phyloP scores from a whole-genome alignment of 2,888 invertebrate species.

The Folsomia manolachei region DNA sequence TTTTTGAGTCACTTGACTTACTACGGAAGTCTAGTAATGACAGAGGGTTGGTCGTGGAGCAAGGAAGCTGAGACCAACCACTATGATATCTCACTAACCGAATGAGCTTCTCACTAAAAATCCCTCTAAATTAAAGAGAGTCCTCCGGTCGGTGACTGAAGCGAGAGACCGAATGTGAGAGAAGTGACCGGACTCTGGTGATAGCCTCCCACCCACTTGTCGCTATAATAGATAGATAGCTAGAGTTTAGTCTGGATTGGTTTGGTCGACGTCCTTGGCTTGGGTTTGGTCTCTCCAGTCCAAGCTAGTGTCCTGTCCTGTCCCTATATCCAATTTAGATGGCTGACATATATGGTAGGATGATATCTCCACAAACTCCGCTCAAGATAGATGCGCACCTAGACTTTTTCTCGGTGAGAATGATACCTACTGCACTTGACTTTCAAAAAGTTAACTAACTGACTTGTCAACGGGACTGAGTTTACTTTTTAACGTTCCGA shows the following conservation, averaged over 20 bases:
- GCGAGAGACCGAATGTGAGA: conserved; percentile 22
- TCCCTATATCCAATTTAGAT: no score
- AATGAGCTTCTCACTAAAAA: conserved; percentile 22
- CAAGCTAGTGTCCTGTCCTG: no score
- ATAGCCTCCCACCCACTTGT: neutral
- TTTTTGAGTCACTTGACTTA: neutral
- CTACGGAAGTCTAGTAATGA: neutral
- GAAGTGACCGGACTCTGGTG: conserved; percentile 1
- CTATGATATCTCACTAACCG: conserved; percentile 13
- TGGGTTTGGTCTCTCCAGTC: no score
- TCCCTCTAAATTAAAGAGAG: conserved; percentile 24
- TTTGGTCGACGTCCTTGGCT: neutral
- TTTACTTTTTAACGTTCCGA: conserved; percentile 3
- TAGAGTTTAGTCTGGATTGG: neutral
- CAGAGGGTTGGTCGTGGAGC: no score
- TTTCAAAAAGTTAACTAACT: conserved; percentile 8
- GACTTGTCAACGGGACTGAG: neutral
- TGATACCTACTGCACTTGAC: neutral
- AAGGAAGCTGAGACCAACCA: conserved; percentile 3
- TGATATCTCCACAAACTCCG: no score
- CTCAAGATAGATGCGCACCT: neutral
- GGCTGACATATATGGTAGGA: no score
- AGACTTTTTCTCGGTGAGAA: neutral
- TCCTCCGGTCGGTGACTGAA: neutral
- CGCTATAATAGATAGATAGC: neutral